Conservation (phyloP, 2,888 invertebrate genomes). For the Cataglyphis rosenhaueri region DNA sequence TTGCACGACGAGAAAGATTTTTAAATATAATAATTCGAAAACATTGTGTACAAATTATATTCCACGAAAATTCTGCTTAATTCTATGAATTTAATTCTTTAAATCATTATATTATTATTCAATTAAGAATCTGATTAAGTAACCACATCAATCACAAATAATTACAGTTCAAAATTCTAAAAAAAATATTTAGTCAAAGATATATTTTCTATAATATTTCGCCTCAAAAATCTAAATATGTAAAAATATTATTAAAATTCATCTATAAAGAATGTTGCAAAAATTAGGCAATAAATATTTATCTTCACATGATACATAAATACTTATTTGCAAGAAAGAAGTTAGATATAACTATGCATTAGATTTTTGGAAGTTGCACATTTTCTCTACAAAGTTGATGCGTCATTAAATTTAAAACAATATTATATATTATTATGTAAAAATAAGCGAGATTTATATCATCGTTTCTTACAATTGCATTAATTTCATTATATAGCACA, state of each 20-base stretch:
- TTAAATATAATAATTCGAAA: neutral
- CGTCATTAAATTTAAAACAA: neutral
- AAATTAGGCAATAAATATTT: constrained; percentile 5
- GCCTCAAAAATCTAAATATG: constrained; percentile 2
- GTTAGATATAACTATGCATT: neutral
- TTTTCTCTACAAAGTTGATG: neutral
- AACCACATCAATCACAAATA: neutral
- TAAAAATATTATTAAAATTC: constrained; percentile 7
- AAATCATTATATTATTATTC: neutral
- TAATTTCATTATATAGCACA: neutral
- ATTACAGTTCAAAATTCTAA: neutral
- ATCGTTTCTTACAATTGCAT: neutral
- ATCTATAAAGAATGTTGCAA: neutral
- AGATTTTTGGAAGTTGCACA: neutral
- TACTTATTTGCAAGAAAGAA: neutral
- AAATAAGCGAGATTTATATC: neutral
- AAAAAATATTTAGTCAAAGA: neutral
- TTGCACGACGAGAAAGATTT: neutral
- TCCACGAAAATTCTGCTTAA: neutral
- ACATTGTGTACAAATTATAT: neutral
- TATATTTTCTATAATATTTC: neutral
- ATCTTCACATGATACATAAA: neutral
- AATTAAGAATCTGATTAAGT: neutral
- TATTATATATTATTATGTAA: neutral
- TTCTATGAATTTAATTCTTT: neutral